Base-by-base conservation (phyloP, 2,797 vertebrate species). In the Salmo trutta region DNA sequence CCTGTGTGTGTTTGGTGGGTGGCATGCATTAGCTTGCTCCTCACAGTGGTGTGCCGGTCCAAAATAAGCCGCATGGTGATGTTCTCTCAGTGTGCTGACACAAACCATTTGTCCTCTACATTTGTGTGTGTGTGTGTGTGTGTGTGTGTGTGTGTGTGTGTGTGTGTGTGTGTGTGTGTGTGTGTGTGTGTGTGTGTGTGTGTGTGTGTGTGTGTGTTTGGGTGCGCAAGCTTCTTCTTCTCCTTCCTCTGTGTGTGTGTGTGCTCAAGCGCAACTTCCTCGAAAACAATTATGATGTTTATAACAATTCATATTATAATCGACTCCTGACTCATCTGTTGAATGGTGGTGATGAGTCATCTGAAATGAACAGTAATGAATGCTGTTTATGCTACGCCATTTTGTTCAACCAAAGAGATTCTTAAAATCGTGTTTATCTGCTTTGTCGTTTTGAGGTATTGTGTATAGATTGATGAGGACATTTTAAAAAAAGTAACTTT, bases 31-130 rank as follows among this genome's bases (percentile, higher is more conserved):
- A 86, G 87, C 84, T 84, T 47, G 75, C 86, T 85, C 85, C 82
- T 91, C 90, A 89, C 90, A 90, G 86, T 15, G 73, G 87, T 90
- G 84, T 82, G 84, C 86, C 83, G 85, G 87, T 92, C 89, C 87
- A 90, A 93, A 90, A 90, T 92, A 90, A 93, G 90, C 91, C 90
- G 88, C 68, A 14, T 85, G 89, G 90, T 91, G 90, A 94, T 92
- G 92, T 90, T 85, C 84, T 92, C 84, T 89, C 41, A 14, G 88
- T 89, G 89, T 89, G 89, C 93, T 93, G 94, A 93, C 93, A 93
- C 84, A 89, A 92, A 80, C 87, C 87, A 93, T 93, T 93, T 93
- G 3, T 84, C 86, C 83, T 84, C 75, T 70, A 64, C 80, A 86
- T 85, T 10, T 47, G 41, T 47, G 41, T 14, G 41, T 66, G 75